Evolutionary conservation across 2,888 invertebrate genomes (phyloP).

Genomic region (Thalpophila matura): DNA sequence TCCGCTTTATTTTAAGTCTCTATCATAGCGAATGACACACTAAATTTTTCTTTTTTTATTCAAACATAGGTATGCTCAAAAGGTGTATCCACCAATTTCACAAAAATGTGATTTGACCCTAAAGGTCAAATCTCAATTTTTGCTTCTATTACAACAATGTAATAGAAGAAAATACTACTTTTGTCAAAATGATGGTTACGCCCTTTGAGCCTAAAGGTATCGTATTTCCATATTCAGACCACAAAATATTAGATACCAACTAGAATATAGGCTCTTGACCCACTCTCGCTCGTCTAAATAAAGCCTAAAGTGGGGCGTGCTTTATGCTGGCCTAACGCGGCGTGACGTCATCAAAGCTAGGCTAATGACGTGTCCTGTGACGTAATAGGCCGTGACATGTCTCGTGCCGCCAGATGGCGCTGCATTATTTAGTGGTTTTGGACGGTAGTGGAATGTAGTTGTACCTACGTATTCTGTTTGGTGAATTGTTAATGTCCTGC

Average conservation of each 20-base stretch:
- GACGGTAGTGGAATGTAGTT: slow-evolving; percentile 45
- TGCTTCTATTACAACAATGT: no score
- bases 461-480: slow-evolving; percentile 30
- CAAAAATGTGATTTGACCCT: no score
- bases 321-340: slow-evolving; percentile 72
- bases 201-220: no score
- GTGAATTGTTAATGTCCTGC: slow-evolving; percentile 27
- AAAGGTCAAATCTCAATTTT: no score
- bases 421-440: slow-evolving; percentile 63
- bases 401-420: slow-evolving; percentile 57
- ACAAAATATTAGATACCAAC: slow-evolving; percentile 8
- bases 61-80: no score
- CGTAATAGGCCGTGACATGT: slow-evolving; percentile 75
- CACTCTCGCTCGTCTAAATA: slow-evolving; percentile 66
- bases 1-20: no score
- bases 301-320: slow-evolving; percentile 65
- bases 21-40: no score
- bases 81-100: no score
- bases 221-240: slow-evolving; percentile 5
- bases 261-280: slow-evolving; percentile 61
- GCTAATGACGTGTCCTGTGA: slow-evolving; percentile 75
- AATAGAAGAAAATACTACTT: no score
- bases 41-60: no score
- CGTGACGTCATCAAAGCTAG: slow-evolving; percentile 81
- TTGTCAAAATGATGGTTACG: no score